These are phyloP conservation scores for Diachrysia chrysitis DNA, from an alignment of 2,888 invertebrate species.

Conservation along the genomic window DNA sequence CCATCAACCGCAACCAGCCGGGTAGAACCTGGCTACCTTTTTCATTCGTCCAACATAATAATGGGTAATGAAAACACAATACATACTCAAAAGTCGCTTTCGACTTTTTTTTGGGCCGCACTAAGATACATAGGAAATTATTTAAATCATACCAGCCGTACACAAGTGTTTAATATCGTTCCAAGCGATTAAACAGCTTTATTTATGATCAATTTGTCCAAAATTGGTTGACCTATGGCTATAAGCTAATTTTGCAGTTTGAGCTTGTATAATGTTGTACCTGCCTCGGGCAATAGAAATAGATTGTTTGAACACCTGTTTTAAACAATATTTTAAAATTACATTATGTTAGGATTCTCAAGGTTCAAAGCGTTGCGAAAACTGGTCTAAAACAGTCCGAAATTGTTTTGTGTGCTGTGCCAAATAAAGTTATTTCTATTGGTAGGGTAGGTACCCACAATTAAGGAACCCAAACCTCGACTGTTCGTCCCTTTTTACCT, in stretches of 20 bases:
- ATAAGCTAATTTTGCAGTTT: conserved; percentile 23
- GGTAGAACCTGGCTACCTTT: no score
- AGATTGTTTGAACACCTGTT: conserved; percentile 25
- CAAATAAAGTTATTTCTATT: no score
- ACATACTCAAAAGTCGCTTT: conserved; percentile 22
- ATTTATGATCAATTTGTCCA: conserved; percentile 51
- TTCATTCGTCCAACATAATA: no score
- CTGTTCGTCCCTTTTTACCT: no score
- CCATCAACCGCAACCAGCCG: no score
- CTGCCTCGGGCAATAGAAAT: background rate
- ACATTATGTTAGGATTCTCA: conserved; percentile 2
- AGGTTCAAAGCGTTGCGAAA: background rate
- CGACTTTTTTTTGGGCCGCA: conserved; percentile 45
- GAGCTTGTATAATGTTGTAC: conserved; percentile 14
- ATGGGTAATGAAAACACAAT: no score
- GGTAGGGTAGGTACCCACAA: no score
- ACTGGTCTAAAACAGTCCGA: no score
- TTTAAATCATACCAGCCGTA: conserved; percentile 52
- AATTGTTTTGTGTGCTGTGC: no score
- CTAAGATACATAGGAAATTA: conserved; percentile 60
- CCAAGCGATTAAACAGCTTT: conserved; percentile 43
- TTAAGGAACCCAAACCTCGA: no score
- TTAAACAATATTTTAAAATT: conserved; percentile 8
- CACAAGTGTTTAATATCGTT: conserved; percentile 45
- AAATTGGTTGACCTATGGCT: conserved; percentile 42